Evolutionary conservation across 2,113 vertebrate species (phyloP).

Genomic region (Cottus gobio): DNA sequence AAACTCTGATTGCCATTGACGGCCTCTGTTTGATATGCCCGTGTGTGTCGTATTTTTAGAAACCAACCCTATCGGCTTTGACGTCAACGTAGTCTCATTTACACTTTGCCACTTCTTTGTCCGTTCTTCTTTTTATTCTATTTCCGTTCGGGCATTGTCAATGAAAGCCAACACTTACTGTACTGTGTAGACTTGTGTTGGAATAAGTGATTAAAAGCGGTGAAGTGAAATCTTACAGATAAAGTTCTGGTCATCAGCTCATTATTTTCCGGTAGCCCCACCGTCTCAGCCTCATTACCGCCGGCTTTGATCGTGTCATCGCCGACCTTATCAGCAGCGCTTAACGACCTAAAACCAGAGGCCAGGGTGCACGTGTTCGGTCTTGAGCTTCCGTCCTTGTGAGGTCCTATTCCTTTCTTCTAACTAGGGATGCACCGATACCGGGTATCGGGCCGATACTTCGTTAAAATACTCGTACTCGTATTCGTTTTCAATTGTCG

Average conservation of each 20-base stretch:
- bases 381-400: background rate
- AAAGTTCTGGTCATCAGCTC: no score
- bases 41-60: background rate
- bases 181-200: background rate
- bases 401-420: background rate
- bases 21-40: background rate
- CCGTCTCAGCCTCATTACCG: background rate
- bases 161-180: background rate
- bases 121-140: background rate
- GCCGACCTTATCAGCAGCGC: background rate
- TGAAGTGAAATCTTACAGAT: background rate
- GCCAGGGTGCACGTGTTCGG: background rate
- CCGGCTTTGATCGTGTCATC: background rate
- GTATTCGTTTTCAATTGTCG: no score
- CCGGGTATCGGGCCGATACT: no score
- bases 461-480: no score
- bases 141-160: background rate
- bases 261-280: background rate
- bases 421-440: no score
- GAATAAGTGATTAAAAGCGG: background rate
- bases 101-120: background rate
- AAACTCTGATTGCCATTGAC: constrained; percentile 20
- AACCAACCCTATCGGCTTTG: background rate
- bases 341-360: background rate
- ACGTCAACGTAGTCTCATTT: background rate